phyloP scores from a whole-genome alignment of 2,113 vertebrate genomes.

The Mustelus asterias region DNA sequence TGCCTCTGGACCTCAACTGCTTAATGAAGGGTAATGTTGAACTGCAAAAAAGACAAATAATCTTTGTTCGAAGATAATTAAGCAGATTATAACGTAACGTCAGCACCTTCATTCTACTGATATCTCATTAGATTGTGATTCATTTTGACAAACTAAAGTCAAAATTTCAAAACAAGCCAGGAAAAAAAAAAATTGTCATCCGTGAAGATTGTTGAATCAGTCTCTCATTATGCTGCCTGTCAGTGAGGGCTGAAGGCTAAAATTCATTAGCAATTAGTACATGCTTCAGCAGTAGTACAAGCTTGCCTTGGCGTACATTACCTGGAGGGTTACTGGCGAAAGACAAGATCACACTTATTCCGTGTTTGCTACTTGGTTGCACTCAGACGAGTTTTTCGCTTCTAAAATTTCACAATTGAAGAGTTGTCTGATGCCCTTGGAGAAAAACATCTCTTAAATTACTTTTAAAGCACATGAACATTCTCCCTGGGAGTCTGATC shows the following conservation, averaged over 20 bases:
- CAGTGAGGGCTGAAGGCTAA: background rate
- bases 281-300: background rate
- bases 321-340: background rate
- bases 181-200: background rate
- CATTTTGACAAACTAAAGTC: conserved; percentile 17
- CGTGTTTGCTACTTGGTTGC: background rate
- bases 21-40: conserved; percentile 22
- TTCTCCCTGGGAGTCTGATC: background rate
- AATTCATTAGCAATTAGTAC: background rate
- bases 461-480: background rate
- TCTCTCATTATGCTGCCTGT: background rate
- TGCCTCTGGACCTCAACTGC: conserved; percentile 16
- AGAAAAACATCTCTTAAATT: background rate
- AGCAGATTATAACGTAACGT: conserved; percentile 22
- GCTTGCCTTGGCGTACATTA: background rate
- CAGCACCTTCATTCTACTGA: background rate
- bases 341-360: background rate
- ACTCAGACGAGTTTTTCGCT: background rate
- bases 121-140: background rate
- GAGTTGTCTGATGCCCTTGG: background rate
- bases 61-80: conserved; percentile 19
- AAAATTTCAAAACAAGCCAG: conserved; percentile 32
- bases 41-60: conserved; percentile 27
- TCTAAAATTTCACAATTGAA: background rate
- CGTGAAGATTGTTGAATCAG: conserved; percentile 24